Base-by-base conservation (phyloP, 2,888 invertebrate species). In the Helobdella robusta region DNA sequence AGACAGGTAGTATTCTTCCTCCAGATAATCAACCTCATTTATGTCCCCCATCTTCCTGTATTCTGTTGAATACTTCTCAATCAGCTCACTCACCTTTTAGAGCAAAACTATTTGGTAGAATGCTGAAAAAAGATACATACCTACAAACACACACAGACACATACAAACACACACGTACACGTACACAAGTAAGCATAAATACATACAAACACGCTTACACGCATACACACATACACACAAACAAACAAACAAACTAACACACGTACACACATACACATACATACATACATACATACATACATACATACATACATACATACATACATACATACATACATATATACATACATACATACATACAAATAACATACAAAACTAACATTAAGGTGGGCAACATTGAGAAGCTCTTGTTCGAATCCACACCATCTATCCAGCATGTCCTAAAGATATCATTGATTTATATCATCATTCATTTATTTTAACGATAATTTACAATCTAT, bases 1-100 rank as follows among this genome's bases (percentile, higher is more conserved):
- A 25, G 40, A 30, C 11, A 77, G 69, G 63, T 74, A 72, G 2
- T 71, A 70, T 46, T 75, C 73, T 62, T 72, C 69, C 8, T 64
- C 61, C 2, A 77, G 72, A 65, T 75, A 76, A 34, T 72, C 68
- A 59, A 75, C 59, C 63, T 76, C 76, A 70, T 77, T 71, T 20
- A 77, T 68, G 52, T 74, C 74, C 5, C 75, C 75, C 40, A 70
- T 68, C 15, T 68, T 65, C 58, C 68, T 66, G 66, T 75, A 74
- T 11, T 68, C 63, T 18, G 68, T 68, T 23, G 69, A 58, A 61
- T 75, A 77, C 35, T 70, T 63, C 18, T 69, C 67, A 20, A 69
- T 58, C 28, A 66, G 30, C 36, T 59, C 30, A n/a, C 35, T 30
- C 15, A 64, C 44, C 64, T 64, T 44, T 48, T n/a, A n/a, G n/a